Evolutionary conservation across 2,888 invertebrate species (phyloP).

Genomic region (Didymodactylos carnosus): DNA sequence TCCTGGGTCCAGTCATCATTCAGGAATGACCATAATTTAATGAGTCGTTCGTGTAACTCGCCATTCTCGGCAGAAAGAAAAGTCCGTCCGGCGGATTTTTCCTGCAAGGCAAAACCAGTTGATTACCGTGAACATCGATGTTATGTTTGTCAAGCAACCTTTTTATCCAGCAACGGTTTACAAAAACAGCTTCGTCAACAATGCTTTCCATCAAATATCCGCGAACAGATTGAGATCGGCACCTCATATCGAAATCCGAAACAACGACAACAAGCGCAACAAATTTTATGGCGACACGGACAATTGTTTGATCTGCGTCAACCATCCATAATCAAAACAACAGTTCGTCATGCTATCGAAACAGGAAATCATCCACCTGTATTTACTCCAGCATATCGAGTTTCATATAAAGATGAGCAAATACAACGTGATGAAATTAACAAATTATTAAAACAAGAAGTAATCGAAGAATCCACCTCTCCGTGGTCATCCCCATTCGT

Average conservation of each 20-base stretch:
- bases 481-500: conserved; percentile 9
- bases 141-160: neutral
- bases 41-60: too few species aligned
- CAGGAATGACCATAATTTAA: too few species aligned
- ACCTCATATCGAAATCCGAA: too few species aligned
- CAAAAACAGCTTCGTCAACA: neutral
- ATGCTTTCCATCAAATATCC: neutral
- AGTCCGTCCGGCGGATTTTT: neutral
- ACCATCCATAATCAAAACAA: neutral
- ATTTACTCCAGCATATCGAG: neutral
- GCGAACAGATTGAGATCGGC: neutral
- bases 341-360: neutral
- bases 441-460: neutral
- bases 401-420: neutral
- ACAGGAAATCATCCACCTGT: neutral
- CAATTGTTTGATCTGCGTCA: neutral
- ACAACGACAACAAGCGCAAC: neutral
- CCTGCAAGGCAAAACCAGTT: neutral
- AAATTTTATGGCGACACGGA: neutral
- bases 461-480: conserved; percentile 10
- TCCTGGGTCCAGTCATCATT: neutral
- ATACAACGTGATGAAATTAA: conserved; percentile 14
- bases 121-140: neutral
- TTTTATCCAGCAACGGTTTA: neutral
- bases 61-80: neutral